phyloP scores from a whole-genome alignment of 2,888 invertebrate species.

The Pristionchus mayeri region DNA sequence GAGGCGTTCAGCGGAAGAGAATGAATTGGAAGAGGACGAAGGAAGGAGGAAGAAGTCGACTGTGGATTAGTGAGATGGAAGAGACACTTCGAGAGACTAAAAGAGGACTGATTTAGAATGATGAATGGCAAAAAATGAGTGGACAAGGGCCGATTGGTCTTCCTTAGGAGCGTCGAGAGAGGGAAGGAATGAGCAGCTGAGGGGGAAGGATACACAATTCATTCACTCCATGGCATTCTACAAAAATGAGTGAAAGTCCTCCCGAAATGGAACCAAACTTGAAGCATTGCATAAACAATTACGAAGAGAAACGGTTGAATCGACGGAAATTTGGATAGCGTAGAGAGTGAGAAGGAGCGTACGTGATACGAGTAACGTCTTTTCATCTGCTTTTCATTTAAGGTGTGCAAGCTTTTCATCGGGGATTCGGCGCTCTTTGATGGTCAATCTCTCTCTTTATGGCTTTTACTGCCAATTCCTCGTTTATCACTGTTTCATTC shows the following conservation, averaged over 20 bases:
- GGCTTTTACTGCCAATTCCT: constrained; percentile 32
- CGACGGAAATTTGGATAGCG: constrained; percentile 1
- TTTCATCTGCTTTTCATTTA: no score
- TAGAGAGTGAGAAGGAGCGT: no score
- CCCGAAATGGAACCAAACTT: constrained; percentile 8
- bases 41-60: background rate
- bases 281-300: constrained; percentile 1
- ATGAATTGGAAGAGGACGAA: background rate
- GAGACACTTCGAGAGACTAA: background rate
- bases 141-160: constrained; percentile 16
- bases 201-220: background rate
- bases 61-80: constrained; percentile 20
- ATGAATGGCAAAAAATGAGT: background rate
- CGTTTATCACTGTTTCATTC: constrained; percentile 27
- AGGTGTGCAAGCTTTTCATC: no score
- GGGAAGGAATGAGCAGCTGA: background rate
- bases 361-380: no score
- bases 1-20: constrained; percentile 19
- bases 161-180: background rate
- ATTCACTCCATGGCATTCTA: background rate
- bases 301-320: background rate
- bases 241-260: background rate
- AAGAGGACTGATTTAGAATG: constrained; percentile 3
- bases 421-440: constrained; percentile 41
- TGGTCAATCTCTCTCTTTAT: background rate